A percentile compares a stretch with the other conserved stretches of the same genome.
Evolutionary conservation across 2,888 invertebrate genomes (phyloP).

Genomic region (Siphlonurus alternatus): DNA sequence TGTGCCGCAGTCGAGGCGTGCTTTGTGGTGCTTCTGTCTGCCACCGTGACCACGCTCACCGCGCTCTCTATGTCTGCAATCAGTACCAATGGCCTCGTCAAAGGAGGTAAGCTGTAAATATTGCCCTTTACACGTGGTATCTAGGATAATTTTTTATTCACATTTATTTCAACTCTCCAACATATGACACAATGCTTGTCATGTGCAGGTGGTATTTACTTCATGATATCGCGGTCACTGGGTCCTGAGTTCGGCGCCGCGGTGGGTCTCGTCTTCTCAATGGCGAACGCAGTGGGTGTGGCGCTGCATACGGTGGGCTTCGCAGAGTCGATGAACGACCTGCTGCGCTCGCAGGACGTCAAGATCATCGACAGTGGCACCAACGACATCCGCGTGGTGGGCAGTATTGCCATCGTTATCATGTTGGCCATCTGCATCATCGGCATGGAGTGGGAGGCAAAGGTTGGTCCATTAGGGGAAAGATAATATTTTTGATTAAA

Average conservation of each 20-base stretch:
- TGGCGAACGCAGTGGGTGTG: slow-evolving; percentile 92
- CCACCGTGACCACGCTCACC: slow-evolving; percentile 20
- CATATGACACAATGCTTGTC: background rate
- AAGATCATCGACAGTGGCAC: slow-evolving; percentile 47
- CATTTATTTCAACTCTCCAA: background rate
- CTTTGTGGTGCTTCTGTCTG: slow-evolving; percentile 17
- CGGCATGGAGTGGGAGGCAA: slow-evolving; percentile 96
- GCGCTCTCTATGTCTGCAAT: slow-evolving; percentile 19
- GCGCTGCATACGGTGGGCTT: slow-evolving; percentile 98
- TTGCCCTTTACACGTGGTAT: background rate
- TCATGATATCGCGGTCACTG: slow-evolving; percentile 91
- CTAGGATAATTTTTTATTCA: too few species aligned
- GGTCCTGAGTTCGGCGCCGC: slow-evolving; percentile 96
- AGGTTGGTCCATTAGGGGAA: slow-evolving; percentile 42
- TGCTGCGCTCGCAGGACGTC: slow-evolving; percentile 37
- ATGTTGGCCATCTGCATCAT: slow-evolving; percentile 78
- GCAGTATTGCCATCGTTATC: slow-evolving; percentile 62
- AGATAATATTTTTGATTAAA: too few species aligned
- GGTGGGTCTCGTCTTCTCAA: slow-evolving; percentile 87
- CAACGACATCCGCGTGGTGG: slow-evolving; percentile 50
- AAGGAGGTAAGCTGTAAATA: slow-evolving; percentile 28
- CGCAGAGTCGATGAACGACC: slow-evolving; percentile 70
- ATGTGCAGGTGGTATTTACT: slow-evolving; percentile 82
- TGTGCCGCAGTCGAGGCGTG: slow-evolving; percentile 15
- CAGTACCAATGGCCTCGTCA: slow-evolving; percentile 36